Base-by-base conservation (phyloP, 1,140 invertebrate genomes). In the Antheraea mylitta region DNA sequence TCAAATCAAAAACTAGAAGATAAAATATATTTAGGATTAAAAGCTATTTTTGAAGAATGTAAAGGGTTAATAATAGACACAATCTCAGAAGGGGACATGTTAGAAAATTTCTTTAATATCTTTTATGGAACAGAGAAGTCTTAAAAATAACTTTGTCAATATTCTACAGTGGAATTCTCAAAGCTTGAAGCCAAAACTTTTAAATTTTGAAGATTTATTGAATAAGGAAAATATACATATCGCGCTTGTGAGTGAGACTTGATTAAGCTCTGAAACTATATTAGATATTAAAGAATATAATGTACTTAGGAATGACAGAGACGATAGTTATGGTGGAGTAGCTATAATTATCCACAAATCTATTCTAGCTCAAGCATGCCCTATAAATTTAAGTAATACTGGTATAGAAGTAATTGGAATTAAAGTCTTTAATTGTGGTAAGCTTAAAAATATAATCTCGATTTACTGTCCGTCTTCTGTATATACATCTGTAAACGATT, bases 381-480 rank as follows among this genome's bases (percentile, higher is more conserved):
- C 48, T 16, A 62, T 45, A 4, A 18, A 18, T 7, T 3, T 22
- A 13, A 45, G 1, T 45, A 68, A 48, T 19, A 1, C 38, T 7
- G 66, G 66, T 48, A 62, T 68, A 68, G 66, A 68, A 48, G 18
- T n/a, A 13, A 48, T 68, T 42, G 9, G 18, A 45, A n/a, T 62
- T 45, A 68, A 48, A 30, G 18, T 68, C 16, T 19, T 45, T n/a
- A 68, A 68, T 45, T 68, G 66, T 37, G 16, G n/a, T 13, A 38
- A 68, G 61, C 48, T 45, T 45, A 53, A 68, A 7, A 62, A 7
- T 16, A 5, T 68, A 18, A 62, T 68, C 22, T 45, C 58, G 16
- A 13, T 30, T 30, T 30, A 30, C 22, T 30, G 22, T 30, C 22
- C 22, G 22, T 30, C 22, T 30, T 30, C 22, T 62, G 7, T 18